These are phyloP conservation scores for Zaprionus gabonicus DNA, from an alignment of 1,140 invertebrate genomes.

Conservation along the genomic window DNA sequence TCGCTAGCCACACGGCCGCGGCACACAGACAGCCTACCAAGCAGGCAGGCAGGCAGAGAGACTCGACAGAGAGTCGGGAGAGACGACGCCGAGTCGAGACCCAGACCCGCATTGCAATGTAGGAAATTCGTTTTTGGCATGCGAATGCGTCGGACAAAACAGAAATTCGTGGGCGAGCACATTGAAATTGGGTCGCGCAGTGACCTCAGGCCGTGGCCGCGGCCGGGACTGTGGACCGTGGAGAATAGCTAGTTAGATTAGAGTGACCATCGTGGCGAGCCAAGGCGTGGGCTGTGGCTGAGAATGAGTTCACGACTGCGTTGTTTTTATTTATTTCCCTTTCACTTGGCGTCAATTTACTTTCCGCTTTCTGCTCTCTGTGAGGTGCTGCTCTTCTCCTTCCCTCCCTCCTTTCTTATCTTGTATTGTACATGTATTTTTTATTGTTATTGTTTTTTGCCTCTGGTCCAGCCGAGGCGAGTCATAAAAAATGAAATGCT, in stretches of 20 bases:
- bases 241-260: slow-evolving; percentile 18
- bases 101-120: slow-evolving; percentile 75
- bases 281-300: slow-evolving; percentile 24
- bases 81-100: slow-evolving; percentile 10
- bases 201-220: slow-evolving; percentile 29
- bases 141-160: slow-evolving; percentile 60
- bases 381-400: neutral
- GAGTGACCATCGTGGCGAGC: slow-evolving; percentile 32
- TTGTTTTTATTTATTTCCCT: slow-evolving; percentile 77
- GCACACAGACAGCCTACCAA: slow-evolving; percentile 59
- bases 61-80: slow-evolving; percentile 1
- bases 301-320: slow-evolving; percentile 54
- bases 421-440: slow-evolving; percentile 28
- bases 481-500: slow-evolving; percentile 80
- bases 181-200: slow-evolving; percentile 64
- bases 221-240: neutral
- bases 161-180: slow-evolving; percentile 64
- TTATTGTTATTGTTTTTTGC: slow-evolving; percentile 57
- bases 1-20: slow-evolving; percentile 49
- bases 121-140: slow-evolving; percentile 79
- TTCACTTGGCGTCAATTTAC: slow-evolving; percentile 82
- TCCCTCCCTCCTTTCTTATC: slow-evolving; percentile 13
- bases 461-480: slow-evolving; percentile 59
- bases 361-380: slow-evolving; percentile 75
- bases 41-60: slow-evolving; percentile 24